Conservation (phyloP, 30 jellyfish, hydroid and myxozoan genomes). For the Turritopsis rubra region DNA sequence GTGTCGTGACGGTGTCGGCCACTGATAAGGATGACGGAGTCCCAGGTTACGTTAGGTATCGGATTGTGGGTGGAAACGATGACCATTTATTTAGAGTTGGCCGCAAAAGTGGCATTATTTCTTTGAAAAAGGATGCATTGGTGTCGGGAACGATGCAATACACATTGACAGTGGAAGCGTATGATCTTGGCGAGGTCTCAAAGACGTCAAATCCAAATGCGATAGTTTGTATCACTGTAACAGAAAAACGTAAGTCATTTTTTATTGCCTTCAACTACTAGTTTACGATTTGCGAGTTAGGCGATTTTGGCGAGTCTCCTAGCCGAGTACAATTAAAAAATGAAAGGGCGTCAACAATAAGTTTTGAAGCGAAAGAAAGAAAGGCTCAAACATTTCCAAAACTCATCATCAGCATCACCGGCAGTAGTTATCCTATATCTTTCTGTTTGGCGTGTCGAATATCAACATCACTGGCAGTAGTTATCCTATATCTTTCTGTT, state of each 20-base stretch:
- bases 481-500: too few relatives aligned
- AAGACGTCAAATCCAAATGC: conserved; percentile 4
- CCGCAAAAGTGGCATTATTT: not conserved
- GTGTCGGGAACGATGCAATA: not conserved
- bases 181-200: conserved; percentile 49
- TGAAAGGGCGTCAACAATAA: too few relatives aligned
- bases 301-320: too few relatives aligned
- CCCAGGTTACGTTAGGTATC: conserved; percentile 40
- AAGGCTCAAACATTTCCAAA: too few relatives aligned
- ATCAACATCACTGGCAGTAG: too few relatives aligned
- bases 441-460: too few relatives aligned
- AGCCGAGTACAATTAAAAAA: too few relatives aligned
- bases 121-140: not conserved
- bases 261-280: not conserved
- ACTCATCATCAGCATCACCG: too few relatives aligned
- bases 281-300: not conserved
- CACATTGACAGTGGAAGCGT: conserved; percentile 48
- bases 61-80: conserved; percentile 50
- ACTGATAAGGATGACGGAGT: conserved; percentile 48
- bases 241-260: not conserved
- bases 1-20: conserved; percentile 37
- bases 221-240: not conserved
- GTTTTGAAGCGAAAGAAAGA: too few relatives aligned
- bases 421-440: too few relatives aligned
- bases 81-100: conserved; percentile 36